phyloP scores from a whole-genome alignment of 2,888 invertebrate species.

The Lepidocyrtinus sp. region DNA sequence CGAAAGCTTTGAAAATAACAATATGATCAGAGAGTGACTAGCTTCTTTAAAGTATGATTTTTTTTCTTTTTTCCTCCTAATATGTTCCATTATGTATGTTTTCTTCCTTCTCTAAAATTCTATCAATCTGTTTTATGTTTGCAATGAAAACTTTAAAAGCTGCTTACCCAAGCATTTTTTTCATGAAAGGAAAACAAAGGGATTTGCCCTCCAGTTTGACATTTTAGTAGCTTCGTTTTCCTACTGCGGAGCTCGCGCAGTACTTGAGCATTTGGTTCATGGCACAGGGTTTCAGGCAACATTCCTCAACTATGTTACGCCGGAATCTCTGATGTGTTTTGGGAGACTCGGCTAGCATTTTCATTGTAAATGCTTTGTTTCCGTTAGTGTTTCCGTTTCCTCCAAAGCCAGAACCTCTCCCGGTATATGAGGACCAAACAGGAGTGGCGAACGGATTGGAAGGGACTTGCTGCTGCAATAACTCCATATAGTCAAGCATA shows the following conservation, averaged over 20 bases:
- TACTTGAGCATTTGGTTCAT: conserved; percentile 53
- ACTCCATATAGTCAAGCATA: background rate
- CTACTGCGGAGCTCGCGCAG: conserved; percentile 29
- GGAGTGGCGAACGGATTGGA: background rate
- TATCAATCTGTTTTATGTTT: no score
- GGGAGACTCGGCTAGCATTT: conserved; percentile 37
- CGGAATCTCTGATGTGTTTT: conserved; percentile 47
- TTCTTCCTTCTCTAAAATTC: background rate
- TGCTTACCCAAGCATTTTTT: no score
- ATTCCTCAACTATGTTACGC: conserved; percentile 60
- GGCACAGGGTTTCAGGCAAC: conserved; percentile 60
- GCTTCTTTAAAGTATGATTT: background rate
- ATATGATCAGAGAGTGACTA: background rate
- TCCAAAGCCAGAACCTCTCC: no score
- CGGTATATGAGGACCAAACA: background rate
- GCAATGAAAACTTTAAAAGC: background rate
- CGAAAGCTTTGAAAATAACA: background rate
- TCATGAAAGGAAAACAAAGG: no score
- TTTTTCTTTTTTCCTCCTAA: background rate
- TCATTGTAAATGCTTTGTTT: conserved; percentile 37
- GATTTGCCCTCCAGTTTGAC: background rate
- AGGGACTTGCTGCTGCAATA: background rate
- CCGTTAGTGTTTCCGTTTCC: background rate
- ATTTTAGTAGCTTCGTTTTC: conserved; percentile 19
- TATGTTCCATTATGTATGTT: background rate